Evolutionary conservation across 2,113 vertebrate species (phyloP).

Genomic region (Ranitomeya variabilis): DNA sequence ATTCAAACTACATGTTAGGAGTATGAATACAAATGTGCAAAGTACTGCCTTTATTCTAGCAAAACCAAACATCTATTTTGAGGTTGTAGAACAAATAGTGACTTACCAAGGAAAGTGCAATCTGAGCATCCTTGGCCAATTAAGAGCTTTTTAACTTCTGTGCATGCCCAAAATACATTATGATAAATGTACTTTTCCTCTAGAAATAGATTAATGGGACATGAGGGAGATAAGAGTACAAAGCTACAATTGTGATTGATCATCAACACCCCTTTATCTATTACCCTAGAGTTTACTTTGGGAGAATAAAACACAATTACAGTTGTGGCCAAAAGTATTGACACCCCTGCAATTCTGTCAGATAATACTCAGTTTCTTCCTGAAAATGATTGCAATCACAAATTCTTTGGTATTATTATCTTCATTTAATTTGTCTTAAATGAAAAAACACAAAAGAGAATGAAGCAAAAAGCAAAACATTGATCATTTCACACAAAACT

Average conservation of each 20-base stretch:
- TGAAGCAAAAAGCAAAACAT: too few relatives aligned
- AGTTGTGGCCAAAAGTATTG: too few relatives aligned
- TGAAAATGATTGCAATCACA: too few relatives aligned
- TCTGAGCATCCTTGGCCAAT: constrained; percentile 19
- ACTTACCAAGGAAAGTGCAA: constrained; percentile 20
- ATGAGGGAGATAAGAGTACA: constrained; percentile 35
- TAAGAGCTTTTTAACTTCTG: constrained; percentile 37
- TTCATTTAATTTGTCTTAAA: too few relatives aligned
- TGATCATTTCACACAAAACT: too few relatives aligned
- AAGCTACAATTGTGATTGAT: constrained; percentile 40
- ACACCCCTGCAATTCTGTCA: too few relatives aligned
- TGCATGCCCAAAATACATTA: constrained; percentile 38
- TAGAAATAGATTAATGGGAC: constrained; percentile 43
- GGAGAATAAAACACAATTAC: neutral
- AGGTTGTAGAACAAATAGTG: neutral
- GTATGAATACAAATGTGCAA: neutral
- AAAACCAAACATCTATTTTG: constrained; percentile 22
- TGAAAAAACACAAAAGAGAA: too few relatives aligned
- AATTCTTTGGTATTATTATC: too few relatives aligned
- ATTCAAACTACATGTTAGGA: constrained; percentile 12
- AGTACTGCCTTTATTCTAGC: constrained; percentile 16
- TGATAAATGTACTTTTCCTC: constrained; percentile 50
- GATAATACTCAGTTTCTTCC: too few relatives aligned
- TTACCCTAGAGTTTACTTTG: constrained; percentile 15
- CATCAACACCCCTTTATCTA: constrained; percentile 25